Evolutionary conservation across 2,797 vertebrate genomes (phyloP).

Genomic region (Eurystomus glaucurus): DNA sequence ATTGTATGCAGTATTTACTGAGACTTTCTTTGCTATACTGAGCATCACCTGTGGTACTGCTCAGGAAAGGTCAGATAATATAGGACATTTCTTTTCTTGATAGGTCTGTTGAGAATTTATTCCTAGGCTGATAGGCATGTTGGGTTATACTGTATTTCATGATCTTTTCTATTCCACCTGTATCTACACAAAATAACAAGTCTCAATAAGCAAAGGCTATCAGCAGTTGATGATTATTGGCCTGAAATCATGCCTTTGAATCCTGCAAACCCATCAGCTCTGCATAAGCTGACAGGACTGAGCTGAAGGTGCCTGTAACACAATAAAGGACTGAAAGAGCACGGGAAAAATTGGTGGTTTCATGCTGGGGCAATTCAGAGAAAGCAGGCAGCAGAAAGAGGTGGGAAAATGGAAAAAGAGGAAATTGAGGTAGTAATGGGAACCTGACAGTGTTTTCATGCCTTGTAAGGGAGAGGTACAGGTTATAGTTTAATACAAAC

Average conservation of each 20-base stretch:
- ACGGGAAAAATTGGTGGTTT: background rate
- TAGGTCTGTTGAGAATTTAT: background rate
- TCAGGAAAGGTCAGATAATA: background rate
- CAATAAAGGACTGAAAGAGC: background rate
- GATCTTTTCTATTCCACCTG: background rate
- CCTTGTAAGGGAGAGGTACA: background rate
- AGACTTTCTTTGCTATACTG: slow-evolving; percentile 17
- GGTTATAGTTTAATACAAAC: background rate
- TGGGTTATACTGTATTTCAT: background rate
- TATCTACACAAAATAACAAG: background rate
- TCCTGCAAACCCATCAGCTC: background rate
- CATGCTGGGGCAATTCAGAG: background rate
- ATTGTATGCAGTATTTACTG: background rate
- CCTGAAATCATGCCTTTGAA: background rate
- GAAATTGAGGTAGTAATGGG: background rate
- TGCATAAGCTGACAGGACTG: background rate
- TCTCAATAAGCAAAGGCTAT: background rate
- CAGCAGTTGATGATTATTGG: background rate
- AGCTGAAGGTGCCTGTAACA: background rate
- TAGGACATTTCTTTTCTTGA: background rate
- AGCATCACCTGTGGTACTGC: background rate
- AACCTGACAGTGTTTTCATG: background rate
- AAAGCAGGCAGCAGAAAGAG: background rate
- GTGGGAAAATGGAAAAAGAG: background rate
- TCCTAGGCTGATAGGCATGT: background rate